Conservation (phyloP, 1,140 invertebrate species). For the Conus betulinus region DNA sequence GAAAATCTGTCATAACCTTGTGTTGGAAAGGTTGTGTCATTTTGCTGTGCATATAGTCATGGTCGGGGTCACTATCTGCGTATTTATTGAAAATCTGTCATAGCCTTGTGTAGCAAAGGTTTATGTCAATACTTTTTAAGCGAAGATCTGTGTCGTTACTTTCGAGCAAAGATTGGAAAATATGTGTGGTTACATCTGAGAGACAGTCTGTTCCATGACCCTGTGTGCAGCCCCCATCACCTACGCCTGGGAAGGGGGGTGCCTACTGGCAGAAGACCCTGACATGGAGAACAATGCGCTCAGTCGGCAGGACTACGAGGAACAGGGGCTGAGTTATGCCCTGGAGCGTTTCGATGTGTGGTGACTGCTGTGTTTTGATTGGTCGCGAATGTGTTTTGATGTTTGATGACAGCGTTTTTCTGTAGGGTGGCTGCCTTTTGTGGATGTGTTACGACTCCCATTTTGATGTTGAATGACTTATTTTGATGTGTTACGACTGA, state of each 20-base stretch:
- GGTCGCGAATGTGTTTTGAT: neutral
- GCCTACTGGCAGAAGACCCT: constrained; percentile 83
- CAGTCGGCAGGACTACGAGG: constrained; percentile 91
- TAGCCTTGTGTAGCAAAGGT: neutral
- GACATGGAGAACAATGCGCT: constrained; percentile 84
- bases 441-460: neutral
- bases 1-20: no score
- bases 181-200: neutral
- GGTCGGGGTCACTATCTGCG: no score
- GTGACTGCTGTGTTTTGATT: neutral
- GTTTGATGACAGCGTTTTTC: neutral
- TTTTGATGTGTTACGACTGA: neutral
- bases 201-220: constrained; percentile 21
- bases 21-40: no score
- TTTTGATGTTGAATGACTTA: neutral
- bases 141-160: constrained; percentile 36
- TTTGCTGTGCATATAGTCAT: no score
- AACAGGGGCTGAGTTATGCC: constrained; percentile 85
- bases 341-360: constrained; percentile 83
- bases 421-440: neutral
- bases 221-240: constrained; percentile 83
- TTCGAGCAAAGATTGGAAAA: neutral
- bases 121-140: neutral
- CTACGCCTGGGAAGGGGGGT: constrained; percentile 93
- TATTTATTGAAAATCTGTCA: no score